These are phyloP conservation scores for Bettongia penicillata DNA, from an alignment of 2,113 vertebrate species.

Conservation along the genomic window DNA sequence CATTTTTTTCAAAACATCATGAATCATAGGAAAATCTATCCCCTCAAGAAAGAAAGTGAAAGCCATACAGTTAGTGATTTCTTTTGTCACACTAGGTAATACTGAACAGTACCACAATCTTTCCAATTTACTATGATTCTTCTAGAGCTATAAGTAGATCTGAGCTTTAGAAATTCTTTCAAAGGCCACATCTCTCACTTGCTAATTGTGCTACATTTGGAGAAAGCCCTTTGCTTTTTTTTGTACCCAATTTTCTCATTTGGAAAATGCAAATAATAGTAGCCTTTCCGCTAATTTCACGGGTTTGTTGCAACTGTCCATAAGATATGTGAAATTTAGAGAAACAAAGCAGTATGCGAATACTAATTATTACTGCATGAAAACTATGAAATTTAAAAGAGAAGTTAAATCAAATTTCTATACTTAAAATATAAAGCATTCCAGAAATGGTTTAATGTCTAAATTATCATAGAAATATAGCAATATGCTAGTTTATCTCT, in stretches of 20 bases:
- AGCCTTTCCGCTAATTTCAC: not conserved
- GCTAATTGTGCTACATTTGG: not conserved
- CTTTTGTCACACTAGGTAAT: not conserved
- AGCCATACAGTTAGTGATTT: not conserved
- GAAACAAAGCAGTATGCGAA: not conserved
- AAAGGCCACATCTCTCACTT: not conserved
- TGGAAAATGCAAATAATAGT: not conserved
- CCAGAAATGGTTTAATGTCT: not conserved
- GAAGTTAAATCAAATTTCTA: not conserved
- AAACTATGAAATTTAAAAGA: not conserved
- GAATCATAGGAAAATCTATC: not conserved
- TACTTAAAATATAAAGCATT: not conserved
- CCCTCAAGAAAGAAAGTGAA: too few relatives aligned
- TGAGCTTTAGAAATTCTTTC: not conserved
- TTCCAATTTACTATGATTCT: not conserved
- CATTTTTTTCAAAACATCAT: not conserved
- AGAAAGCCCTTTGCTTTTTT: not conserved
- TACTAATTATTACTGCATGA: not conserved
- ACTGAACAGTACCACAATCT: not conserved
- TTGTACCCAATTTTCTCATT: not conserved
- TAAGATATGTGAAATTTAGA: not conserved
- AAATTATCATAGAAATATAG: not conserved
- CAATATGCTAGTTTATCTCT: not conserved
- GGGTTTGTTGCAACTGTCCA: not conserved
- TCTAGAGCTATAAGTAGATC: not conserved